These are phyloP conservation scores for Ptycholaimellus sp. DNA, from an alignment of 2,888 invertebrate species.

Conservation along the genomic window DNA sequence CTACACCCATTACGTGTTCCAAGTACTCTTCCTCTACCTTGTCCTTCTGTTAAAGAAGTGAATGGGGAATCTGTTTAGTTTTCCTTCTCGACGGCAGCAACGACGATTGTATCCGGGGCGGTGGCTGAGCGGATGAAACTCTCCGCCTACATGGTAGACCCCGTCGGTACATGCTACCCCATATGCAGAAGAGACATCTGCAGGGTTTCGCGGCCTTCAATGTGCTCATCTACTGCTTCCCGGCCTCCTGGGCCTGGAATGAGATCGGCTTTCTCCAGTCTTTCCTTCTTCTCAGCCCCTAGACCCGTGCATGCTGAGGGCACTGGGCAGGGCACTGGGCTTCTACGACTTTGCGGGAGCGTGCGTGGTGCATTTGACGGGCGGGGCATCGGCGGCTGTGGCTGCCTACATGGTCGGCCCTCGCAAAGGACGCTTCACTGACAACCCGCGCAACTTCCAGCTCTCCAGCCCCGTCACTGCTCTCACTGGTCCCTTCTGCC, in stretches of 20 bases:
- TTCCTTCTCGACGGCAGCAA: conserved; percentile 21
- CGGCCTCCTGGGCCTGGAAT: conserved; percentile 16
- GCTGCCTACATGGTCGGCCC: conserved; percentile 5
- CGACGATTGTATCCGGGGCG: conserved; percentile 21
- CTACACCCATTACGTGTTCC: conserved; percentile 5
- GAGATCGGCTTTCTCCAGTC: background rate
- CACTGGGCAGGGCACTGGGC: background rate
- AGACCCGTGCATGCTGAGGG: no score
- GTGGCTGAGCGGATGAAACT: conserved; percentile 12
- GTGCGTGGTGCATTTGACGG: conserved; percentile 3
- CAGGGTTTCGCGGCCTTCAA: conserved; percentile 9
- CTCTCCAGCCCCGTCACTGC: conserved; percentile 5
- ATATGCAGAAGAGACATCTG: no score
- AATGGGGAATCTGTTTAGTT: no score
- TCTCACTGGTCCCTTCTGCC: no score
- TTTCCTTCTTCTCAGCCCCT: no score
- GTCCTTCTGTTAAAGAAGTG: no score
- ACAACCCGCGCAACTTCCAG: background rate
- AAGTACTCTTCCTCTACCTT: no score
- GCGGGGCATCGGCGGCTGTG: conserved; percentile 3
- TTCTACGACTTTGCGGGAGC: conserved; percentile 8
- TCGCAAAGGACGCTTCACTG: background rate
- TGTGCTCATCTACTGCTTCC: conserved; percentile 11
- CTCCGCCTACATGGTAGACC: conserved; percentile 9
- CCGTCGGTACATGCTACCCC: no score